A percentile compares a stretch with the other conserved stretches of the same genome.
phyloP scores from a whole-genome alignment of 2,888 invertebrate genomes.

The Lydus trimaculatus region DNA sequence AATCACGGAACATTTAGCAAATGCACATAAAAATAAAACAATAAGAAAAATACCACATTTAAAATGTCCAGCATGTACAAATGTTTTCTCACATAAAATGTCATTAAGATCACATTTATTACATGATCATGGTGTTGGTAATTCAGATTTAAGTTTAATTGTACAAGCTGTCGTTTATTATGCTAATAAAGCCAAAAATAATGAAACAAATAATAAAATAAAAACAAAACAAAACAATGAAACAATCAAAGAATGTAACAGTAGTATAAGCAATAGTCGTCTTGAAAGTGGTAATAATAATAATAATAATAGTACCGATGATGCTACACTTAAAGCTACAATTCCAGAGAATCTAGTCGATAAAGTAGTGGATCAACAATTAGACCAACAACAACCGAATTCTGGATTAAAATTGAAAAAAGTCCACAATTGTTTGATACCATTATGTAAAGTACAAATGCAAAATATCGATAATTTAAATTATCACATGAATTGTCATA shows the following conservation, averaged over 20 bases:
- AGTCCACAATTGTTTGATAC: slow-evolving; percentile 62
- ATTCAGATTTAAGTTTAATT: slow-evolving; percentile 67
- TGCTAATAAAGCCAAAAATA: slow-evolving; percentile 48
- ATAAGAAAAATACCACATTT: slow-evolving; percentile 65
- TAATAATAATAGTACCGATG: background rate
- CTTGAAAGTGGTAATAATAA: background rate
- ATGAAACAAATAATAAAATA: slow-evolving; percentile 34
- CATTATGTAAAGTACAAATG: slow-evolving; percentile 66
- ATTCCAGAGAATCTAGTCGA: background rate
- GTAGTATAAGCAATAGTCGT: too few relatives aligned
- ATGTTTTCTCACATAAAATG: slow-evolving; percentile 70
- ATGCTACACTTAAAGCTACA: slow-evolving; percentile 17
- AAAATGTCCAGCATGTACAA: slow-evolving; percentile 73
- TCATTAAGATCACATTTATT: slow-evolving; percentile 71
- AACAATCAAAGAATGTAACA: background rate
- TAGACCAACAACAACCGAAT: background rate
- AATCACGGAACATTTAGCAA: slow-evolving; percentile 56
- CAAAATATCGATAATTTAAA: slow-evolving; percentile 66
- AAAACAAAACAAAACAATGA: slow-evolving; percentile 40
- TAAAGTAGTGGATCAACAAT: background rate
- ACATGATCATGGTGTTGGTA: slow-evolving; percentile 73
- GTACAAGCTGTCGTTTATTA: slow-evolving; percentile 63
- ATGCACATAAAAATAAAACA: slow-evolving; percentile 63
- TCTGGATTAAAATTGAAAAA: slow-evolving; percentile 29
- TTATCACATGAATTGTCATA: slow-evolving; percentile 69